Evolutionary conservation across 2,888 invertebrate genomes (phyloP), one percentile per base, ranked within the genome.

Genomic region (Ctenicera cuprea): DNA sequence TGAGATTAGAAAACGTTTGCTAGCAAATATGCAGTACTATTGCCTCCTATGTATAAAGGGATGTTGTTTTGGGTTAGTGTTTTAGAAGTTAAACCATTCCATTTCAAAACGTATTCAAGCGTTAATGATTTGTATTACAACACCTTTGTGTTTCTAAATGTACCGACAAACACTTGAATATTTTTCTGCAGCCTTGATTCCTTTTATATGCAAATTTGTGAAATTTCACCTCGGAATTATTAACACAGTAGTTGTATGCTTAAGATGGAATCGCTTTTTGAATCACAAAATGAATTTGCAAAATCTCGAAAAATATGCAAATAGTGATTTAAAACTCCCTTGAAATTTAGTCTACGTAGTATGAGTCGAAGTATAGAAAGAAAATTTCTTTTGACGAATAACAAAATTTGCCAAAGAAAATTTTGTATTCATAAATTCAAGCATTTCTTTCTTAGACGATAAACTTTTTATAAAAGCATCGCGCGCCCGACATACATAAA

Each of bases 1-100:
- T 64, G 12, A 70, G 54, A 54, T 70, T 64, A 70, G 63, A 70
- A 70, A 68, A 64, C 54, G 37, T 22, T 70, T 16, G 54, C 54
- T 43, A 9, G 41, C 43, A 70, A 63, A 70, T 70, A 63, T 63
- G 54, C 64, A 18, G 30, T 7, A 12, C 16, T 64, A 14, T 30
- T 22, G 43, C 59, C 12, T 18, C 22, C 22, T 7, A n/a, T 22
- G 16, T 66, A 22, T 37, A 59, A 67, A 67, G 54, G 67, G 41
- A 59, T 54, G 14, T 45, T 45, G 30, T 59, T 67, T 41, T 38
- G 22, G 18, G 38, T 54, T 57, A 38, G 41, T 33, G 43, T 18
- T 30, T n/a, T n/a, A 5, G 38, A 43, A 22, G 43, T 3, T 43
- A 45, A 18, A 61, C 1, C 30, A 16, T n/a, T 57, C 18, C 11